Percentiles rank a stretch among this genome's conserved stretches.
Evolutionary conservation across 2,797 vertebrate species (phyloP).

Genomic region (Malacoctenus gilli): DNA sequence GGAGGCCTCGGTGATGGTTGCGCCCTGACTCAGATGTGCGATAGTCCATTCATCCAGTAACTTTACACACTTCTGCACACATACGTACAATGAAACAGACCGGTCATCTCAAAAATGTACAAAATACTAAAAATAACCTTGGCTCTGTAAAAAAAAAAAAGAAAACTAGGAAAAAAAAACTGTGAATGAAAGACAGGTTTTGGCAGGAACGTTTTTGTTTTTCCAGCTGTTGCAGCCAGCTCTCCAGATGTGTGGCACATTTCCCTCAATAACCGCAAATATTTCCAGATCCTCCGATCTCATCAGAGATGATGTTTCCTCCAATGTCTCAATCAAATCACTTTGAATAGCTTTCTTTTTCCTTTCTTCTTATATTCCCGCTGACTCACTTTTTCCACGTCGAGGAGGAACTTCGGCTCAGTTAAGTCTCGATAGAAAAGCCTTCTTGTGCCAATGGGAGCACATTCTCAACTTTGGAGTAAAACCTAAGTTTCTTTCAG

Average conservation of each 20-base stretch:
- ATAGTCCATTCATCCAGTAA: constrained; percentile 18
- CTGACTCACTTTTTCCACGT: neutral
- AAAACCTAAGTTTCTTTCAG: constrained; percentile 4
- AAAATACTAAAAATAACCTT: constrained; percentile 33
- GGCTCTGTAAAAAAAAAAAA: constrained; percentile 17
- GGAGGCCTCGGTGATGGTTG: no score
- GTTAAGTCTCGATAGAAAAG: constrained; percentile 13
- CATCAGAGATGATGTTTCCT: constrained; percentile 6
- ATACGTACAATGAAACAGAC: constrained; percentile 5
- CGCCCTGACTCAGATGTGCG: neutral
- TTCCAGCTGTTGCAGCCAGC: constrained; percentile 9
- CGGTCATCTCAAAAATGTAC: constrained; percentile 20
- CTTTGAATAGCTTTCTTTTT: constrained; percentile 13
- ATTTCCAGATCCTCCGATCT: constrained; percentile 30
- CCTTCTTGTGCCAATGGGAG: no score
- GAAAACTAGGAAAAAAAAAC: neutral
- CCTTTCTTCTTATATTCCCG: constrained; percentile 21
- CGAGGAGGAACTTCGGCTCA: constrained; percentile 22
- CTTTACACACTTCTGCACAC: constrained; percentile 3
- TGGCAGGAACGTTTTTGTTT: neutral
- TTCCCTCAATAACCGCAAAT: constrained; percentile 12
- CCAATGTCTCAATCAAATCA: constrained; percentile 20
- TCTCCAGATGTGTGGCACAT: constrained; percentile 30
- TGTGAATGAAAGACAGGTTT: no score
- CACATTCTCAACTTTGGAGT: no score